Evolutionary conservation across 2,113 vertebrate species (phyloP), one percentile per base, ranked within the genome.

Genomic region (Bujurquina vittata): DNA sequence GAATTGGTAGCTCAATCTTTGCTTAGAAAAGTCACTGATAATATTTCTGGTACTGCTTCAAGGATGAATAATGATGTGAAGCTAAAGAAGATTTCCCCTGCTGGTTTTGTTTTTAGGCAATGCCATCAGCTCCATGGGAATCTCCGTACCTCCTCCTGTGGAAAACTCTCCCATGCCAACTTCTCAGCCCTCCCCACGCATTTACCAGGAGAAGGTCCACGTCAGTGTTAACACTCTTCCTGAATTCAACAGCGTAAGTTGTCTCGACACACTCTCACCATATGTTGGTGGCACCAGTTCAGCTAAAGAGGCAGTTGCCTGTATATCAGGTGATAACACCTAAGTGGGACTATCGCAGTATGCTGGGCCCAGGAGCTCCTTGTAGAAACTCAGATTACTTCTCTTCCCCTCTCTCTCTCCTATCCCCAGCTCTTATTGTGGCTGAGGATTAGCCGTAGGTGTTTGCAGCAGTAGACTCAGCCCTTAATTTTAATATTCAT

Each of bases 111-210:
- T 85, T 72, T 58, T 92, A 96, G 94, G 90, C 83, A 91, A 90
- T 35, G 94, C 95, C 79, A 96, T 96, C 91, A 95, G 89, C 83
- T 95, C 93, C 77, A 93, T 96, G 94, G 90, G 92, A 31, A 89
- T 93, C 85, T 84, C 89, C 0, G 89, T 80, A 58, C 91, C 92
- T 65, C 91, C 94, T 78, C 81, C 94, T 3, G 94, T 92, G 67
- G 94, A 94, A 75, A 92, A 76, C 87, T 93, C 93, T 7, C 87
- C 93, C 1, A 63, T 91, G 63, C 92, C 94, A 26, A 91, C 92
- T 60, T 84, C 93, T 33, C 94, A 89, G 56, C 90, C 91, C 46
- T 85, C 95, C 10, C 90, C 92, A 0, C 92, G 75, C 10, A 23
- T 94, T 79, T 63, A 91, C 83, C 90, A 92, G 52, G 91, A 93